Base-by-base conservation (phyloP, 2,888 invertebrate species). In the Micoletzkya japonica region DNA sequence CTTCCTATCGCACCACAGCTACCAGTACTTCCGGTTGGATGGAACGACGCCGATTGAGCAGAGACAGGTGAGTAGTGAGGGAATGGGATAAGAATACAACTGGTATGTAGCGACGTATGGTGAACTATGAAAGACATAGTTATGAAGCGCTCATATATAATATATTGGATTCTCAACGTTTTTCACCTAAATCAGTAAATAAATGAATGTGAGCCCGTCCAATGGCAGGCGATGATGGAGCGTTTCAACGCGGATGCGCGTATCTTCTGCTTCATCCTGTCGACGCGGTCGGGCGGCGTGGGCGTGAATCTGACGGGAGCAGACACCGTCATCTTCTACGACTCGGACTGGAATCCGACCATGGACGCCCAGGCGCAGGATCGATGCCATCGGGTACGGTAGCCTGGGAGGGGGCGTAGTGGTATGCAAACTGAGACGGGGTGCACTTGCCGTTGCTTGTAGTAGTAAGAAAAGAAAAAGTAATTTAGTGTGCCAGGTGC, bases 321-420 rank as follows among this genome's bases (percentile, higher is more conserved):
- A 57, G 98, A 99, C 88, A 94, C 95, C 81, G 97, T 99, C 79
- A 92, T 99, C 86, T 98, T 99, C 89, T 99, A 98, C 88, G 98
- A 99, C 89, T 95, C 95, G 74, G 84, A 84, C 58, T 84, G 84
- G 84, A 82, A 81, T 73, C 97, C 97, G 64, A 97, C 96, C 4
- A 97, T 98, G 96, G 98, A 98, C 89, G 96, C 96, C 73, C 94
- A 94, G 87, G 89, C 89, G 50, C 89, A 89, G 80, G 89, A 89
- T 88, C 90, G 95, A 80, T 96, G 96, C 87, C 98, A 99, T 89
- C 59, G 83, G 66, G 82, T 82, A 26, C 26, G 77, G 69, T 70
- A 17, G 17, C n/a, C n/a, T n/a, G n/a, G n/a, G n/a, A n/a, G n/a
- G n/a, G n/a, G n/a, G n/a, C n/a, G n/a, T n/a, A n/a, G n/a, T n/a